Conservation (phyloP, 2,797 vertebrate species). For the Fratercula arctica region DNA sequence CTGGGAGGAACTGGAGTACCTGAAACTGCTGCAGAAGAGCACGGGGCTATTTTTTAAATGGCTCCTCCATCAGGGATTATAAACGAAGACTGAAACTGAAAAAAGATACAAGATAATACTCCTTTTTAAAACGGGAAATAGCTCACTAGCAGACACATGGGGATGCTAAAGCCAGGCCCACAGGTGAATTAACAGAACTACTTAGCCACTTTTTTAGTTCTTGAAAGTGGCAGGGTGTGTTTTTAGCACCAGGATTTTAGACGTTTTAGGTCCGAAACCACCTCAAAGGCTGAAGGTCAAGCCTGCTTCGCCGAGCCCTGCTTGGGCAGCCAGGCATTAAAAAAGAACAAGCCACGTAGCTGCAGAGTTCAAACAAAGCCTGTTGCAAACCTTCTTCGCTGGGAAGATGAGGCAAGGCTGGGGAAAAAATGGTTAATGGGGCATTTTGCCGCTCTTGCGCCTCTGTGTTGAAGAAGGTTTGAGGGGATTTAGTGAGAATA, state of each 20-base stretch:
- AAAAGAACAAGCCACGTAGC: background rate
- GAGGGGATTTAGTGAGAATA: background rate
- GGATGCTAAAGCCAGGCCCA: background rate
- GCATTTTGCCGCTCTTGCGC: background rate
- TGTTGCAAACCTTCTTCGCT: background rate
- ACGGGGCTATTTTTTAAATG: background rate
- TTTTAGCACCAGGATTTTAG: slow-evolving; percentile 1
- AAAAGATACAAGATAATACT: background rate
- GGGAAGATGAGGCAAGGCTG: background rate
- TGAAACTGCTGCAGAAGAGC: background rate
- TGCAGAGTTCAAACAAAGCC: background rate
- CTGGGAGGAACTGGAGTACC: background rate
- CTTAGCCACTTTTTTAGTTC: background rate
- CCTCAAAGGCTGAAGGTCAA: background rate
- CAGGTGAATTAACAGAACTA: background rate
- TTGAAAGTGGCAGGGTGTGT: background rate
- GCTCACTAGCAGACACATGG: background rate
- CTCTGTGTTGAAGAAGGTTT: background rate
- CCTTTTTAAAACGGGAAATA: background rate
- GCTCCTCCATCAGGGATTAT: accelerated
- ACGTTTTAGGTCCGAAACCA: background rate
- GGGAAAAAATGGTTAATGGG: background rate
- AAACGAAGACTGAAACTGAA: background rate
- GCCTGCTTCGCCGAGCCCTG: background rate
- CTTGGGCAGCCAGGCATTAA: background rate